Evolutionary conservation across 2,113 vertebrate species (phyloP).

Genomic region (Sphaerodactylus townsendi): DNA sequence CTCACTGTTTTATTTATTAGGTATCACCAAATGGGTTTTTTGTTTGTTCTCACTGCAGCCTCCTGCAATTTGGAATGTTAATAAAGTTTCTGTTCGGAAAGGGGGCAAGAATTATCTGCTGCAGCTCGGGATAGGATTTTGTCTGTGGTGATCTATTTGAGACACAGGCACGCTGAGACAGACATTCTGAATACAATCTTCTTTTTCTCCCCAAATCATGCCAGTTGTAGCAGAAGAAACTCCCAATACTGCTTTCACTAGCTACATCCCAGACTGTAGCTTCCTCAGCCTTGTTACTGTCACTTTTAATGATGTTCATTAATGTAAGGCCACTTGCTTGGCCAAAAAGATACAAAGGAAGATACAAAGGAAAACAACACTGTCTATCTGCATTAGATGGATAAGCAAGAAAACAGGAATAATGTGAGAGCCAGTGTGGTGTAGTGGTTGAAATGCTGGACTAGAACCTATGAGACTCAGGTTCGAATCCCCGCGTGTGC

Average conservation of each 20-base stretch:
- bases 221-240: not conserved
- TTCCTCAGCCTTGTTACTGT: not conserved
- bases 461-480: no score
- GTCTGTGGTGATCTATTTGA: not conserved
- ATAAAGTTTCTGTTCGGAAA: constrained; percentile 44
- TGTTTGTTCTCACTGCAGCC: constrained; percentile 42
- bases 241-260: not conserved
- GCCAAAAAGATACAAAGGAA: no score
- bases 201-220: not conserved
- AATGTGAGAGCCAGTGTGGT: no score
- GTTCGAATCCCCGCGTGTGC: no score
- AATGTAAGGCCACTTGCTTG: no score
- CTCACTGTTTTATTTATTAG: constrained; percentile 59
- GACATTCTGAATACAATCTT: not conserved
- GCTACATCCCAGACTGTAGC: not conserved
- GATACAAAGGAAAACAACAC: no score
- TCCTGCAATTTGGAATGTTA: constrained; percentile 44
- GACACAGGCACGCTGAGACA: not conserved
- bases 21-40: constrained; percentile 16
- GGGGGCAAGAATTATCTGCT: constrained; percentile 38
- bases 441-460: no score
- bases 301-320: no score
- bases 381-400: not conserved
- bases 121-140: not conserved
- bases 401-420: not conserved